phyloP scores from a whole-genome alignment of 1,140 invertebrate genomes.

The Sinonovacula constricta region DNA sequence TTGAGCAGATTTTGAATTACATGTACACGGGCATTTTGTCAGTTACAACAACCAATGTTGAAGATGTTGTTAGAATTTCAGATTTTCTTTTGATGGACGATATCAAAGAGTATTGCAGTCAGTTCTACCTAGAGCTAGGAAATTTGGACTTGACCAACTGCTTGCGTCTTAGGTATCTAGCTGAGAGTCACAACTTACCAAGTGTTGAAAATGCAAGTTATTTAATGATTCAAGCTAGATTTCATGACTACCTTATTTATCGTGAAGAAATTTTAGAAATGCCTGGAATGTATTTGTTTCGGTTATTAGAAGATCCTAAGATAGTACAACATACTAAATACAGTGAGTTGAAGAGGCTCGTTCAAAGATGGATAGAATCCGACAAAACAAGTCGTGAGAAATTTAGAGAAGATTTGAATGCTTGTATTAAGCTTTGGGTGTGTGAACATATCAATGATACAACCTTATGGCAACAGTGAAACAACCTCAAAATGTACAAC shows the following conservation, averaged over 20 bases:
- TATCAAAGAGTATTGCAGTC: conserved; percentile 74
- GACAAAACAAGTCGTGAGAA: conserved; percentile 58
- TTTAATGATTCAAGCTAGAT: conserved; percentile 72
- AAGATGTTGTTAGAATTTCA: conserved; percentile 82
- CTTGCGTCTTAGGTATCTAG: conserved; percentile 68
- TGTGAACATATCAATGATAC: conserved; percentile 58
- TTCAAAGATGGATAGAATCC: conserved; percentile 71
- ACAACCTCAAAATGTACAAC: conserved; percentile 23
- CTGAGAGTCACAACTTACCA: conserved; percentile 73
- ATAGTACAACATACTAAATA: conserved; percentile 72
- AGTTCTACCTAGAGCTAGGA: conserved; percentile 74
- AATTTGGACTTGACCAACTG: conserved; percentile 75
- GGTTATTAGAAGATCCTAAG: conserved; percentile 67
- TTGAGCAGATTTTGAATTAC: conserved; percentile 87
- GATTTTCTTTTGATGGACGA: conserved; percentile 83
- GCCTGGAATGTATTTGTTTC: conserved; percentile 72
- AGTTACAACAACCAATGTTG: conserved; percentile 87
- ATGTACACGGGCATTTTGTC: conserved; percentile 90
- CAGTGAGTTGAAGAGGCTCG: conserved; percentile 68
- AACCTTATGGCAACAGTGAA: conserved; percentile 5
- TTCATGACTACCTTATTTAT: conserved; percentile 75
- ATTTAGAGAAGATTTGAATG: conserved; percentile 59
- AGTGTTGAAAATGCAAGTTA: conserved; percentile 69
- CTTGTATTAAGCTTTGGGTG: conserved; percentile 70
- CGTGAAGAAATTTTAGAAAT: conserved; percentile 75